Evolutionary conservation across 1,140 invertebrate species (phyloP), one percentile per base, ranked within the genome.

Genomic region (Apis laboriosa): DNA sequence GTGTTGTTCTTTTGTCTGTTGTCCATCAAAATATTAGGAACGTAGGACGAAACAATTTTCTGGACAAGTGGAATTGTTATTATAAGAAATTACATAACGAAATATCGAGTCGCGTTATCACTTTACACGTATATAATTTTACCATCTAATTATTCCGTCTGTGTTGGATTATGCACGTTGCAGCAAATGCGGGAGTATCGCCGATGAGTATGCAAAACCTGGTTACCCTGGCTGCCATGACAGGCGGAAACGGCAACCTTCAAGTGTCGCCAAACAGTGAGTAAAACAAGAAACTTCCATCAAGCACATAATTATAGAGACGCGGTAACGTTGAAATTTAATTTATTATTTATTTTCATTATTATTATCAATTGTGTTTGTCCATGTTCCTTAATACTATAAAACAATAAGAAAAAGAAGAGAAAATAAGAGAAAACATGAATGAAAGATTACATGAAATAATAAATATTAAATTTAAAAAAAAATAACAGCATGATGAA

Each of bases 201-300:
- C 97, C 97, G 43, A 97, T 98, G 94, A 97, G 97, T 85, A 96
- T 98, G 94, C 98, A 98, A 94, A 98, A 98, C 94, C 94, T 99
- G 89, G 97, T 98, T 77, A 97, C 97, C 51, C 94, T 98, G 86
- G 97, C 98, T 56, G 97, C 97, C 17, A 98, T 98, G 95, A 96
- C 97, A 73, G 95, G 95, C 85, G 95, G 94, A 84, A 95, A 94
- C 43, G 77, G 78, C 87, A 93, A 94, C 83, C 94, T 95, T 86
- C 94, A 95, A 89, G 94, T 96, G 80, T 95, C 95, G 83, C 95
- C 95, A 89, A 94, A 95, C 92, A 95, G 95, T 95, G 92, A 94
- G 92, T 94, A 90, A 82, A 58, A 58, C 34, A 19, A 66, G 72
- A 73, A 74, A 79, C 76, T 83, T 87, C 17, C 55, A 51, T 58